Evolutionary conservation across 2,888 invertebrate species (phyloP).

Genomic region (Microctonus brassicae): DNA sequence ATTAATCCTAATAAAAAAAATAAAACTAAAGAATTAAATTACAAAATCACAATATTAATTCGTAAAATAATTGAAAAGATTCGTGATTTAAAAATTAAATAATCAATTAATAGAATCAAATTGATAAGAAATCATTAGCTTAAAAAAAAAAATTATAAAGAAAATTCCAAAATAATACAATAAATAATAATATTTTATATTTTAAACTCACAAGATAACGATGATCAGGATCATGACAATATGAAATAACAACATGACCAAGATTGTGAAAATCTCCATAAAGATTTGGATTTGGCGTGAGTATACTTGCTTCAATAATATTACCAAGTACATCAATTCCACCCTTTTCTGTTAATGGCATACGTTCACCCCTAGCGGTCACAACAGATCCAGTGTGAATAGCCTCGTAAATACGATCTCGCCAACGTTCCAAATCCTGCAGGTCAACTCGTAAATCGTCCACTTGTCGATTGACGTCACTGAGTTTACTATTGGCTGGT

Average conservation of each 20-base stretch:
- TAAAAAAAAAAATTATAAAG: background rate
- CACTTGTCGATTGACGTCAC: constrained; percentile 77
- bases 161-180: background rate
- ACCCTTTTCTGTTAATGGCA: constrained; percentile 75
- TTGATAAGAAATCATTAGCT: too few relatives aligned
- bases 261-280: constrained; percentile 88
- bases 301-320: constrained; percentile 78
- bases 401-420: constrained; percentile 80
- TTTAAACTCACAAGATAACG: constrained; percentile 74
- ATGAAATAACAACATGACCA: constrained; percentile 84
- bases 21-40: too few relatives aligned
- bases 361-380: constrained; percentile 73
- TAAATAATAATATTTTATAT: background rate
- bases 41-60: too few relatives aligned
- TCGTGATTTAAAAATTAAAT: too few relatives aligned
- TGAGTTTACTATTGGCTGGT: constrained; percentile 72
- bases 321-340: constrained; percentile 87
- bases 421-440: constrained; percentile 81
- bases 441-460: constrained; percentile 79
- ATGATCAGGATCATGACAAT: constrained; percentile 85
- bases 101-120: too few relatives aligned
- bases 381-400: constrained; percentile 76
- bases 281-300: constrained; percentile 78
- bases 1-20: too few relatives aligned
- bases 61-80: too few relatives aligned